A percentile compares a stretch with the other conserved stretches of the same genome.
These are phyloP conservation scores for Mizuhopecten yessoensis DNA, from an alignment of 1,140 invertebrate genomes.

Conservation along the genomic window DNA sequence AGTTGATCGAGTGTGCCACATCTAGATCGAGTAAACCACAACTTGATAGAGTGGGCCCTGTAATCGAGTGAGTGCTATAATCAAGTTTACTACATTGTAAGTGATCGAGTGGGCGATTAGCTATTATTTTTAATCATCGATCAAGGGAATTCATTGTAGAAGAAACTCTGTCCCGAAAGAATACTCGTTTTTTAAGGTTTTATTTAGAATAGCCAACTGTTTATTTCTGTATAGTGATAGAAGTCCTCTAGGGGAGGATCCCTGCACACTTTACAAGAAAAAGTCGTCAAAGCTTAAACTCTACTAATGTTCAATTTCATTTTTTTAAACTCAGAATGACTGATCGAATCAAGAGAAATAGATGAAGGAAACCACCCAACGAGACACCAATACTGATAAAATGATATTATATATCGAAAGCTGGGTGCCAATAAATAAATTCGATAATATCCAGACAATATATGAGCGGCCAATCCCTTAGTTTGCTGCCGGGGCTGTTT, in stretches of 20 bases:
- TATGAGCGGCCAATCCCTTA: background rate
- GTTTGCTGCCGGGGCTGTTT: background rate
- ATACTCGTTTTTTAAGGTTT: background rate
- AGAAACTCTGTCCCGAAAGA: too few relatives aligned
- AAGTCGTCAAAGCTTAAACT: background rate
- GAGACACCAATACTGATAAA: background rate
- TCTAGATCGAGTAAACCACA: too few relatives aligned
- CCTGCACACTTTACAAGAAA: background rate
- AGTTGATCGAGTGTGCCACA: too few relatives aligned
- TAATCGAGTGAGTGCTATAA: too few relatives aligned
- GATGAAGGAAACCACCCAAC: background rate
- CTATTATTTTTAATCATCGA: too few relatives aligned
- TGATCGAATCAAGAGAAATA: background rate
- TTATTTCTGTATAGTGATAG: background rate
- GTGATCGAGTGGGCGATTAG: too few relatives aligned
- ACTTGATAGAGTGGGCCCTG: too few relatives aligned
- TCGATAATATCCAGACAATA: background rate
- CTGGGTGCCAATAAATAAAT: background rate
- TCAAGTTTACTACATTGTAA: too few relatives aligned
- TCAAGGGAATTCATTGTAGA: too few relatives aligned
- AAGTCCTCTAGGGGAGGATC: background rate
- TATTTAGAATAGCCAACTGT: background rate
- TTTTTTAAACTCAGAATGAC: background rate
- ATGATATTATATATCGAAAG: background rate
- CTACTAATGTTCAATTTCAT: slow-evolving; percentile 1